Percentiles rank a stretch among this genome's conserved stretches.
Evolutionary conservation across 1,140 invertebrate genomes (phyloP).

Genomic region (Caerostris extrusa): DNA sequence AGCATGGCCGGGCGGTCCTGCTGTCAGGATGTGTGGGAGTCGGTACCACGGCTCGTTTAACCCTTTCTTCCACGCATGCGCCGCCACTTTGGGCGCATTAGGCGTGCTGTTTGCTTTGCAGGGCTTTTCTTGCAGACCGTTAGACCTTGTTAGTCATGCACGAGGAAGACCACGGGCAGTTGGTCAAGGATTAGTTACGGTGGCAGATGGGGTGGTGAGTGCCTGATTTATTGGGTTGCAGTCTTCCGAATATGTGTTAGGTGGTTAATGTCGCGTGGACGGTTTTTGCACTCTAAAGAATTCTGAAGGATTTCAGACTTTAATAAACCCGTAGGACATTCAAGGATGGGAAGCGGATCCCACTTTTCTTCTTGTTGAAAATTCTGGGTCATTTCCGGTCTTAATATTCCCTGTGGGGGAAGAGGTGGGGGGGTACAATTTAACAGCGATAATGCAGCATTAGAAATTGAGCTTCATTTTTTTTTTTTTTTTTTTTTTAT

Average conservation of each 20-base stretch:
- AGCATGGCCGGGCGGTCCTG: background rate
- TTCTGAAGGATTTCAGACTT: too few species aligned
- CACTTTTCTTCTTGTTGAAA: too few species aligned
- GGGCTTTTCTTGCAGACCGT: background rate
- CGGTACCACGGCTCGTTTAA: slow-evolving; percentile 66
- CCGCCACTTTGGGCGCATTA: slow-evolving; percentile 50
- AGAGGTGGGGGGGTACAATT: too few species aligned
- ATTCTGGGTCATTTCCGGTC: too few species aligned
- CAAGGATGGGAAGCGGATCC: too few species aligned
- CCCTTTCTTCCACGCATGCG: slow-evolving; percentile 47
- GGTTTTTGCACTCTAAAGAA: too few species aligned
- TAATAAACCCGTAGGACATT: too few species aligned
- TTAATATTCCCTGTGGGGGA: too few species aligned
- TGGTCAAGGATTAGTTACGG: background rate
- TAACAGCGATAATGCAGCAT: too few species aligned
- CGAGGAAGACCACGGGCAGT: background rate
- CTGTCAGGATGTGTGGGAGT: slow-evolving; percentile 20
- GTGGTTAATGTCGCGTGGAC: too few species aligned
- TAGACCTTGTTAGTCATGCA: slow-evolving; percentile 8
- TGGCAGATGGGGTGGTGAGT: background rate
- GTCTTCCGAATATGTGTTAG: background rate
- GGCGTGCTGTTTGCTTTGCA: background rate
- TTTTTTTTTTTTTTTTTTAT: too few species aligned
- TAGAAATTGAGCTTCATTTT: too few species aligned
- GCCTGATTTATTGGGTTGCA: background rate